Evolutionary conservation across 1,140 invertebrate species (phyloP), one percentile per base, ranked within the genome.

Genomic region (Palaemon carinicauda): DNA sequence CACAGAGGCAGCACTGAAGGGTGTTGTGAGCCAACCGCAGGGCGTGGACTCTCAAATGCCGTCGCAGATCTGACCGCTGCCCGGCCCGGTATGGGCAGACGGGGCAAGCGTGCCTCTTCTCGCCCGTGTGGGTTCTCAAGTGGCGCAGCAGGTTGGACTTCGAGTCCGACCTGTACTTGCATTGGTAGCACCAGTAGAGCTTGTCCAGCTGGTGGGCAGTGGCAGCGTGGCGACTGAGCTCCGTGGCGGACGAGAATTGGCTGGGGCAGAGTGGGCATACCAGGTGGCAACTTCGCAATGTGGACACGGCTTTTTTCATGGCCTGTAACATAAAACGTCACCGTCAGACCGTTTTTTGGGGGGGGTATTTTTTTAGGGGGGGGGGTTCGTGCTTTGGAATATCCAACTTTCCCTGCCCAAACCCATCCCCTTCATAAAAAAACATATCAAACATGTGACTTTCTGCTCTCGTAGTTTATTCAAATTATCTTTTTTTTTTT

Each of bases 1-100:
- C 52, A 74, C 81, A 86, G 27, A 80, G 79, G 82, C n/a, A 90
- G 90, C 82, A 89, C 65, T 86, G 73, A 50, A 82, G 77, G 65
- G 51, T 71, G 80, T 80, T 65, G 53, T 27, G 84, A 80, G 27
- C 21, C 21, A 69, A 85, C 77, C 84, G 80, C 78, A 52, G 85
- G 83, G 53, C 89, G 74, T 83, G 78, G 74, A 77, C 84, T 21
- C 79, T 53, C 4, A 52, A 89, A 79, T 82, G 89, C 21, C 81
- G 65, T 17, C 60, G 82, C 10, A 80, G 79, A 65, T 85, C 88
- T 9, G 65, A 79, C 0, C 89, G 90, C 4, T 81, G 73, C 87
- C 90, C 81, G 88, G 85, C 77, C 87, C 88, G 60, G 83, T 87
- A 80, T 31, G 82, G 65, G 88, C 84, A 88, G 56, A 89, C 60